Evolutionary conservation across 1,140 invertebrate genomes (phyloP).

Genomic region (Proales similis): DNA sequence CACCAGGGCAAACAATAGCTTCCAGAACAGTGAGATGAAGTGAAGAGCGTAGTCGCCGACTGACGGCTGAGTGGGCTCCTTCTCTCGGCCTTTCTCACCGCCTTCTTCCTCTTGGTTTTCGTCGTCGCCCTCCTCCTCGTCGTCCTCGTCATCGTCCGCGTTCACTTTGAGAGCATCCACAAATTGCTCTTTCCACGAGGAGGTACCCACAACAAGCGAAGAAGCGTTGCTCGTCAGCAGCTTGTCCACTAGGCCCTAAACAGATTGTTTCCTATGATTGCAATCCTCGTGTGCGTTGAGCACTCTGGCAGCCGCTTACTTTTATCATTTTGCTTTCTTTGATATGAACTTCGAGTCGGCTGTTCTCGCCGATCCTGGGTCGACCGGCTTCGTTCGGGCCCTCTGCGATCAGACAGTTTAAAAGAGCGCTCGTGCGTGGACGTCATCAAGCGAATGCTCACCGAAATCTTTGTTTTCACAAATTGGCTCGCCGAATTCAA

Average conservation of each 20-base stretch:
- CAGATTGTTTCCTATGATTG: constrained; percentile 40
- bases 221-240: constrained; percentile 89
- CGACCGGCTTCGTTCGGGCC: constrained; percentile 64
- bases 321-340: constrained; percentile 98
- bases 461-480: background rate
- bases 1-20: constrained; percentile 89
- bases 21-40: constrained; percentile 92
- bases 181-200: constrained; percentile 97
- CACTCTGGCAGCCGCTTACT: constrained; percentile 55
- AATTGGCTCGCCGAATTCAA: constrained; percentile 76
- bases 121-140: constrained; percentile 53
- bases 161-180: constrained; percentile 87
- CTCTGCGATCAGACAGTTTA: constrained; percentile 58
- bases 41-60: constrained; percentile 87
- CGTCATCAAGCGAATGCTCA: background rate
- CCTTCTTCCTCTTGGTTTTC: constrained; percentile 60
- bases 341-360: constrained; percentile 73
- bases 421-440: background rate
- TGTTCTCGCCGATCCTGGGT: constrained; percentile 77
- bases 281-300: too few relatives aligned
- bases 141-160: constrained; percentile 65
- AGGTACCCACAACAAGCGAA: constrained; percentile 83
- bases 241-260: constrained; percentile 91
- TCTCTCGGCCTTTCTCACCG: constrained; percentile 52
- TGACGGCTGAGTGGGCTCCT: constrained; percentile 52